Base-by-base conservation (phyloP, 2,888 invertebrate species). In the Sturmia bella region DNA sequence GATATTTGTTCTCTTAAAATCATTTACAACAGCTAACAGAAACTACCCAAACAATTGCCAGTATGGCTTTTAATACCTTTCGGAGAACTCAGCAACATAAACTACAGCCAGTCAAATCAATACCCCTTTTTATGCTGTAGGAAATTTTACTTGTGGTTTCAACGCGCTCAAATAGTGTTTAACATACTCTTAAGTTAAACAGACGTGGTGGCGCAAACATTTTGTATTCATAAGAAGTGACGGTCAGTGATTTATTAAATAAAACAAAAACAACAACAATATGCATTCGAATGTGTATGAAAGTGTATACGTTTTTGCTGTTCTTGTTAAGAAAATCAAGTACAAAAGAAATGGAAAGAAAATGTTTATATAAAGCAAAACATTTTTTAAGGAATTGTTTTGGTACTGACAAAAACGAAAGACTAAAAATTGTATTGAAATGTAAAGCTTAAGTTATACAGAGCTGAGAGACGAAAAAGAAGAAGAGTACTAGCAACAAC, bases 171-270 rank as follows among this genome's bases (percentile, higher is more conserved):
- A 72, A 45, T 85, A 88, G 88, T 87, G 83, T 85, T 84, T 85
- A 80, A 84, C 85, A 86, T 81, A 85, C 88, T 88, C 87, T 86
- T 85, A 80, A 84, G 85, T 85, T 85, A 84, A 86, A 85, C 86
- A 85, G 89, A 88, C 88, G 88, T 87, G 61, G 84, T 82, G 84
- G 84, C 86, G 85, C 84, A 84, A 84, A 61, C 75, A 75, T 70
- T 61, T 56, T 17, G 2, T 48, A 64, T 24, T 15, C 21, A 45
- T 32, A 54, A 74, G 48, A 66, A 48, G 27, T 70, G 15, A 12
- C 2, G 37, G 37, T 15, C 37, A 48, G 50, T 52, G 15, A 59
- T 32, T 69, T 57, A 45, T 6, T n/a, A 15, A 27, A 72, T 13
- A 57, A 48, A 43, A 66, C 27, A 69, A 70, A 0, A 70, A 57